Conservation (phyloP, 2,888 invertebrate species). For the Apomyelois bistriatella region DNA sequence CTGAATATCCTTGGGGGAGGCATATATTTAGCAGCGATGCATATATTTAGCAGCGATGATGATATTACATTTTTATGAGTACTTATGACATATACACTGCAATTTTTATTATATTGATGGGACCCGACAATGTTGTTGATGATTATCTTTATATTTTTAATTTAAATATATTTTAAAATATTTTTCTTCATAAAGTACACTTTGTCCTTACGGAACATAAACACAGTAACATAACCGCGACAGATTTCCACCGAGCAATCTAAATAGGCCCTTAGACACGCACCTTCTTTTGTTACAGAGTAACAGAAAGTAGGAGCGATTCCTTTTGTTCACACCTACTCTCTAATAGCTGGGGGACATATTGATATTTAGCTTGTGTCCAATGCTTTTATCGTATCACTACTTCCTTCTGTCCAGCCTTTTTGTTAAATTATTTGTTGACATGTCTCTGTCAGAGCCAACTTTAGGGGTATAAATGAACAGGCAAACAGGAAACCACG, state of each 20-base stretch:
- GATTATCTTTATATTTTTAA: no score
- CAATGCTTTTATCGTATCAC: conserved; percentile 14
- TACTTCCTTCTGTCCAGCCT: conserved; percentile 8
- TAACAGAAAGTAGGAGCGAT: conserved; percentile 10
- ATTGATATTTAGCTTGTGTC: conserved; percentile 22
- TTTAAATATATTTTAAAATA: no score
- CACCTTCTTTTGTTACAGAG: conserved; percentile 18
- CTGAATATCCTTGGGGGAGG: no score
- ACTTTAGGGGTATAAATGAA: neutral
- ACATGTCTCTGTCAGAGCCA: conserved; percentile 5
- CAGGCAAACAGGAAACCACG: conserved; percentile 8
- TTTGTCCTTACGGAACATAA: neutral
- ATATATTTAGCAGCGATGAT: no score
- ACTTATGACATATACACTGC: no score
- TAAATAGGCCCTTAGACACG: conserved; percentile 10
- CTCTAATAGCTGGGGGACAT: conserved; percentile 23
- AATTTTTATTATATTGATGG: no score
- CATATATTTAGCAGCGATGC: no score
- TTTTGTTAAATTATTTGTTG: conserved; percentile 12
- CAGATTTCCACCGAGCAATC: conserved; percentile 3
- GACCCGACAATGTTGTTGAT: no score
- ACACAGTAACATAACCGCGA: conserved; percentile 3
- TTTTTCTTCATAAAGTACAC: no score
- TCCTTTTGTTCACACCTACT: conserved; percentile 22
- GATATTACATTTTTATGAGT: no score